Conservation (phyloP, 1,140 invertebrate genomes). For the Dolichoris vasculosae region DNA sequence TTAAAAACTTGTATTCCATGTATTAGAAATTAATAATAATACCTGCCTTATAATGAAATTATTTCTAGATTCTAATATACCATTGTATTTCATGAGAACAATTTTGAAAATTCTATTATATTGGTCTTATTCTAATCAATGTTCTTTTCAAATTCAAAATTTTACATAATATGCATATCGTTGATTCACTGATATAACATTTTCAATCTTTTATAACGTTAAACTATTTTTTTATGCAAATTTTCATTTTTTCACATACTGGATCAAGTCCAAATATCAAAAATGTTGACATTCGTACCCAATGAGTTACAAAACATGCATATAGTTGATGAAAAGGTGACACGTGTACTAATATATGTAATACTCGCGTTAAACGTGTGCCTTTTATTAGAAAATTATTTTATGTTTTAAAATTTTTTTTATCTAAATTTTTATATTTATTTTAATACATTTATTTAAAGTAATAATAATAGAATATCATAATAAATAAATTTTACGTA, state of each 20-base stretch:
- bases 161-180: too few species aligned
- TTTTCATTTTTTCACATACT: background rate
- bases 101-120: background rate
- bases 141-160: background rate
- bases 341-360: background rate
- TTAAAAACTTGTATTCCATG: too few species aligned
- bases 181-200: background rate
- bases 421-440: too few species aligned
- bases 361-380: background rate
- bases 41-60: background rate
- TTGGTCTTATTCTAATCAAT: background rate
- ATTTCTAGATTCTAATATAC: background rate
- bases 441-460: too few species aligned
- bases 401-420: background rate
- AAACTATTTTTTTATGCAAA: background rate
- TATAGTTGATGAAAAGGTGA: background rate
- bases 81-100: background rate
- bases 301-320: background rate
- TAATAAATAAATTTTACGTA: background rate
- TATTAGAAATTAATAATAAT: background rate
- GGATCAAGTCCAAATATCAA: slow-evolving; percentile 3
- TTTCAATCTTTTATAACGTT: background rate
- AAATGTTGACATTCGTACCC: background rate
- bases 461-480: too few species aligned
- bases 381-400: background rate